phyloP scores from a whole-genome alignment of 2,797 vertebrate genomes.

The Anisognathus igniventris region DNA sequence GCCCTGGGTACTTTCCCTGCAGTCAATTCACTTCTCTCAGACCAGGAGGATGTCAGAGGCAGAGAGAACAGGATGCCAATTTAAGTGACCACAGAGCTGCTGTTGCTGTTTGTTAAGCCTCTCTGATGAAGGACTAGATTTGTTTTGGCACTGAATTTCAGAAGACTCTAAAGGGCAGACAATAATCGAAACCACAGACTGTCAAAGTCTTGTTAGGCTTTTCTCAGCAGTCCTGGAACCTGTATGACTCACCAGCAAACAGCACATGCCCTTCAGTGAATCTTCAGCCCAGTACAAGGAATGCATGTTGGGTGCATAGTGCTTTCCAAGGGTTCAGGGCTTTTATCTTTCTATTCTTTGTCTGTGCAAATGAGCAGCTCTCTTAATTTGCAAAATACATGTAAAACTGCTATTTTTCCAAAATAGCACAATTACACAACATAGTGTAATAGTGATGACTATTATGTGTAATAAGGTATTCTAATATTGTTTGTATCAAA shows the following conservation, averaged over 20 bases:
- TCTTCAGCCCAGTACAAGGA: not conserved
- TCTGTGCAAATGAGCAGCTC: not conserved
- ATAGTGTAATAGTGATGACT: not conserved
- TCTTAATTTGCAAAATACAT: not conserved
- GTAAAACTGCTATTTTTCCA: not conserved
- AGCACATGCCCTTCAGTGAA: not conserved
- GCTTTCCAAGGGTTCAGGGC: not conserved
- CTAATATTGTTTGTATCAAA: not conserved
- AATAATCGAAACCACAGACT: not conserved
- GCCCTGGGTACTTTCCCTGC: not conserved
- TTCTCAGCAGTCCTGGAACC: not conserved
- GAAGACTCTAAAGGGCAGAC: not conserved
- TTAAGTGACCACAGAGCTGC: not conserved
- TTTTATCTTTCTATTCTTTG: not conserved
- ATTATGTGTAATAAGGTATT: not conserved
- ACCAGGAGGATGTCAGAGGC: not conserved
- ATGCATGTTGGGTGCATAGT: not conserved
- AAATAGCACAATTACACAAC: not conserved
- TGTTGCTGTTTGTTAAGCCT: not conserved
- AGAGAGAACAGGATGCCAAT: not conserved
- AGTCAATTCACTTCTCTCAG: not conserved
- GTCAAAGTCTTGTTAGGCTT: not conserved
- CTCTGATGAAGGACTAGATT: not conserved
- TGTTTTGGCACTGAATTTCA: not conserved
- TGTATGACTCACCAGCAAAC: constrained; percentile 9